A percentile compares a stretch with the other conserved stretches of the same genome.
Conservation (phyloP, 2,113 vertebrate genomes). For the Lepus timidus region DNA sequence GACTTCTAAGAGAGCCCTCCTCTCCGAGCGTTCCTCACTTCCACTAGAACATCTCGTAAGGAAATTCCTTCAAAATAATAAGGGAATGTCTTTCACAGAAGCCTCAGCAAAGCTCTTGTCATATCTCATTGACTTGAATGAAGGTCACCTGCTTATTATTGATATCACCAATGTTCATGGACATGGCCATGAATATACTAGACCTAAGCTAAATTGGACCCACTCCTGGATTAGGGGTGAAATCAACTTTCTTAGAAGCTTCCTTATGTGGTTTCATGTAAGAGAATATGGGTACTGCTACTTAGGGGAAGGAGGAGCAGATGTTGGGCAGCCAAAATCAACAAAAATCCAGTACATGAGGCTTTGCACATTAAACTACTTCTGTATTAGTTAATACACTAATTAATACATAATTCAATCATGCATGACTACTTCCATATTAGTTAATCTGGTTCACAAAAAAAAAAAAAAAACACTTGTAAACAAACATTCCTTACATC, state of each 20-base stretch:
- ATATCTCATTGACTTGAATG: not conserved
- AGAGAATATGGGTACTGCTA: not conserved
- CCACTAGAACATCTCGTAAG: not conserved
- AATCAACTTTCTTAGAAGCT: slow-evolving; percentile 48
- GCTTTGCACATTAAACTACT: slow-evolving; percentile 21
- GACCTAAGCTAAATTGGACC: not conserved
- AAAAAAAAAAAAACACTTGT: slow-evolving; percentile 59
- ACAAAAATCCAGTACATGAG: slow-evolving; percentile 26
- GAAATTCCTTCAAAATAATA: slow-evolving; percentile 33
- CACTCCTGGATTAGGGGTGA: not conserved
- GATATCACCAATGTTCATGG: slow-evolving; percentile 1
- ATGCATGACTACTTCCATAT: slow-evolving; percentile 3
- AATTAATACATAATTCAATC: not conserved
- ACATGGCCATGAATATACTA: not conserved
- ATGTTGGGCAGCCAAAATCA: not conserved
- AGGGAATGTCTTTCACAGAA: slow-evolving; percentile 48
- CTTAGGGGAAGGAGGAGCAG: not conserved
- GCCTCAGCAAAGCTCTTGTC: slow-evolving; percentile 4
- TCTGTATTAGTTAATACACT: not conserved
- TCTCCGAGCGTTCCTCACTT: not conserved
- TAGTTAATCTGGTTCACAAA: slow-evolving; percentile 5
- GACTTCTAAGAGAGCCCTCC: not conserved
- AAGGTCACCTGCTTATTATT: not conserved
- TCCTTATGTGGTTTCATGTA: not conserved
- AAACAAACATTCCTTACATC: not conserved